These are phyloP conservation scores for Microplitis demolitor DNA, from an alignment of 1,140 invertebrate genomes.

Conservation along the genomic window DNA sequence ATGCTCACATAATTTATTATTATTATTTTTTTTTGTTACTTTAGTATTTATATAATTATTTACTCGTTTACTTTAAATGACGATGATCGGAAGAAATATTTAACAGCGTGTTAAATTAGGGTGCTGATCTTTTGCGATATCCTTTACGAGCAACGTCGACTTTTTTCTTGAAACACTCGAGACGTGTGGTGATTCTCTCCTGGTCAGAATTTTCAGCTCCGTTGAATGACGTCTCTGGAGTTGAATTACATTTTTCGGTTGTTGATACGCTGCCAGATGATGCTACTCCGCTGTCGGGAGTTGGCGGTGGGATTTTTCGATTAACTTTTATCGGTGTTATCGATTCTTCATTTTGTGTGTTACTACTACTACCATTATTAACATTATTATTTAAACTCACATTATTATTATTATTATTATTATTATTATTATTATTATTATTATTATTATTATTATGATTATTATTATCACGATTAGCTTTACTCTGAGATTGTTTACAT, in stretches of 20 bases:
- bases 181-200: conserved; percentile 38
- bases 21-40: too few relatives aligned
- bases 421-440: conserved; percentile 18
- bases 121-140: conserved; percentile 44
- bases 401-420: conserved; percentile 26
- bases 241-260: conserved; percentile 38
- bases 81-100: conserved; percentile 39
- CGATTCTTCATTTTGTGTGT: neutral
- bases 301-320: conserved; percentile 34
- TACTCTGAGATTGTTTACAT: conserved; percentile 37
- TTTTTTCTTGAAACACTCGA: conserved; percentile 47
- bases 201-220: conserved; percentile 45
- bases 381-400: conserved; percentile 11
- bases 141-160: conserved; percentile 46
- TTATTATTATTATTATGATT: conserved; percentile 26
- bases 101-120: conserved; percentile 15
- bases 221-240: conserved; percentile 23
- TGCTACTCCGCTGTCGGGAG: conserved; percentile 52
- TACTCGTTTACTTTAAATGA: conserved; percentile 46
- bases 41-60: neutral
- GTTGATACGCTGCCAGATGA: conserved; percentile 45
- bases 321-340: conserved; percentile 38
- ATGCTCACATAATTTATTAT: too few relatives aligned
- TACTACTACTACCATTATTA: neutral
- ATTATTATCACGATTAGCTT: conserved; percentile 21